phyloP scores from a whole-genome alignment of 2,797 vertebrate genomes.

The Spea hammondii region DNA sequence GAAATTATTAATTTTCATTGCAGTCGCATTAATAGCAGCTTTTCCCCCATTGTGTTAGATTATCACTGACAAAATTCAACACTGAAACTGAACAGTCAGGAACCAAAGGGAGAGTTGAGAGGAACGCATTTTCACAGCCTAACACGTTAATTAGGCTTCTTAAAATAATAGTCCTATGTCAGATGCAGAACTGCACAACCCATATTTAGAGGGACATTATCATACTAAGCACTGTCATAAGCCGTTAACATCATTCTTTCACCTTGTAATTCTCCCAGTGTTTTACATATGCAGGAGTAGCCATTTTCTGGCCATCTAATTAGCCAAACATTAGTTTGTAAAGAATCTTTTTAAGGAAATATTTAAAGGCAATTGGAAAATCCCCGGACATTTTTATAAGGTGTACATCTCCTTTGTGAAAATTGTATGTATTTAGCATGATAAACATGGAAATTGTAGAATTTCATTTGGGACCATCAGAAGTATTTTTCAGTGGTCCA shows the following conservation, averaged over 20 bases:
- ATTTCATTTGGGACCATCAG: too few species aligned
- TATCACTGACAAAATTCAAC: background rate
- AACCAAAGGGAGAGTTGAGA: constrained; percentile 17
- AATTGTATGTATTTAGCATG: too few species aligned
- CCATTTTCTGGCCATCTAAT: constrained; percentile 48
- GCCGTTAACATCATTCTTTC: constrained; percentile 43
- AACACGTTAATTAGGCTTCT: constrained; percentile 35
- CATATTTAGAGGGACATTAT: constrained; percentile 33
- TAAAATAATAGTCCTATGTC: constrained; percentile 36
- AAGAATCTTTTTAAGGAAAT: constrained; percentile 33
- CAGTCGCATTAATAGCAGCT: too few species aligned
- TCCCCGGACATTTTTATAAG: too few species aligned
- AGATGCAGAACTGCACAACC: constrained; percentile 27
- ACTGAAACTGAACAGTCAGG: constrained; percentile 4
- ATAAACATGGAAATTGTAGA: too few species aligned
- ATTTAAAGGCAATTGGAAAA: background rate
- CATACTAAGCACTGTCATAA: constrained; percentile 33
- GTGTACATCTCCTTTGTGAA: too few species aligned
- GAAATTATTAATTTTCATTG: too few species aligned
- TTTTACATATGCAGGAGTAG: constrained; percentile 42
- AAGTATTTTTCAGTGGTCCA: too few species aligned
- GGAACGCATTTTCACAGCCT: constrained; percentile 17
- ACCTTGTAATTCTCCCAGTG: constrained; percentile 41
- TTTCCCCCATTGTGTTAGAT: too few species aligned
- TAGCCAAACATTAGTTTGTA: constrained; percentile 27